phyloP scores from a whole-genome alignment of 2,888 invertebrate genomes.

The Odiellus spinosus region DNA sequence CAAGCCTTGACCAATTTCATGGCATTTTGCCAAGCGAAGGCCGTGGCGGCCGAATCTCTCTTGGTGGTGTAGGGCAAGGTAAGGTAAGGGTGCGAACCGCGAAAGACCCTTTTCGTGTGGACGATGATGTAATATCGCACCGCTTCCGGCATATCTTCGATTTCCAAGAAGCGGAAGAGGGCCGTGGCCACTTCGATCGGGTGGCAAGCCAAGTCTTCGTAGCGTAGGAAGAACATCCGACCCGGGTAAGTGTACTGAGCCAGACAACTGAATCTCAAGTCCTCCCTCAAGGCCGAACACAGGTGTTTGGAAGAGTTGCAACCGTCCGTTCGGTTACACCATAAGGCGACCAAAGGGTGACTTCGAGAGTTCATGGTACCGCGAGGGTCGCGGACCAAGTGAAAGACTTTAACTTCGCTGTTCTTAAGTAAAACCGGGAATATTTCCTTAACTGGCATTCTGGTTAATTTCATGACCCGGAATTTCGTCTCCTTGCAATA shows the following conservation, averaged over 20 bases:
- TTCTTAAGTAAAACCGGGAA: slow-evolving; percentile 17
- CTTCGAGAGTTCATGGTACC: slow-evolving; percentile 22
- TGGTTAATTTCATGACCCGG: slow-evolving; percentile 22
- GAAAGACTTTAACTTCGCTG: slow-evolving; percentile 20
- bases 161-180: slow-evolving; percentile 23
- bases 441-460: slow-evolving; percentile 20
- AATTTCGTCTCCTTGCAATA: slow-evolving; percentile 21
- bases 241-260: slow-evolving; percentile 19
- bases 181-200: slow-evolving; percentile 19
- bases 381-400: slow-evolving; percentile 23
- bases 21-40: slow-evolving; percentile 11
- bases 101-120: slow-evolving; percentile 8
- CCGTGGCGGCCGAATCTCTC: slow-evolving; percentile 13
- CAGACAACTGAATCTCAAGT: slow-evolving; percentile 17
- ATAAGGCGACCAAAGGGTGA: slow-evolving; percentile 18
- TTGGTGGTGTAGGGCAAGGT: slow-evolving; percentile 13
- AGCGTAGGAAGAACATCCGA: slow-evolving; percentile 19
- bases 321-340: slow-evolving; percentile 21
- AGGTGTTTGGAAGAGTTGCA: slow-evolving; percentile 20
- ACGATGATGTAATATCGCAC: slow-evolving; percentile 12
- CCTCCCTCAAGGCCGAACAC: slow-evolving; percentile 20
- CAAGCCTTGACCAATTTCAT: slow-evolving; percentile 11
- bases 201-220: slow-evolving; percentile 22
- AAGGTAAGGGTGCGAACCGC: slow-evolving; percentile 8
- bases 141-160: slow-evolving; percentile 12